These are phyloP conservation scores for Scaptomyza cyrtandrae DNA, from an alignment of 2,888 invertebrate species.

Conservation along the genomic window DNA sequence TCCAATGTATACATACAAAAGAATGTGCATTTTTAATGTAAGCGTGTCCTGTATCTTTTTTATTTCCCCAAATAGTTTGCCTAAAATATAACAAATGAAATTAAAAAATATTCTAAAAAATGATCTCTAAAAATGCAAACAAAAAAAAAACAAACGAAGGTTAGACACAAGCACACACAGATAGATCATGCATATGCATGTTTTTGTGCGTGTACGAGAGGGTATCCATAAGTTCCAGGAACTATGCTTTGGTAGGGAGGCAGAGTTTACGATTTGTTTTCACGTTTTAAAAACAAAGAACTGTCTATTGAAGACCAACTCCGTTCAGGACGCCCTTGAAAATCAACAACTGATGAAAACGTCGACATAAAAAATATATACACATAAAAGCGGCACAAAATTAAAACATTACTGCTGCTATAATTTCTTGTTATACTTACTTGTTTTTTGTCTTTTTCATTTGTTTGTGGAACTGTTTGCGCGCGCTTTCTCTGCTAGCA, in stretches of 20 bases:
- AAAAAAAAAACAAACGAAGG: constrained; percentile 38
- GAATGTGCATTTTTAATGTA: constrained; percentile 1
- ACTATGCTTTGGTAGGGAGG: too few species aligned
- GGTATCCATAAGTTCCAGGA: too few species aligned
- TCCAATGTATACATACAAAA: constrained; percentile 6
- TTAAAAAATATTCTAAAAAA: constrained; percentile 41
- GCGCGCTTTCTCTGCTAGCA: constrained; percentile 74
- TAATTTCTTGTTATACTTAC: constrained; percentile 36
- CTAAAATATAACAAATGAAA: not conserved
- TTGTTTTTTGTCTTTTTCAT: constrained; percentile 40
- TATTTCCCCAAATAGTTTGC: not conserved
- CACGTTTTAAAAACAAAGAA: too few species aligned
- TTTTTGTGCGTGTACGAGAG: not conserved
- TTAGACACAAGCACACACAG: constrained; percentile 30
- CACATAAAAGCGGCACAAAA: constrained; percentile 21
- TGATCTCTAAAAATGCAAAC: constrained; percentile 31
- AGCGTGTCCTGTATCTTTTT: constrained; percentile 1
- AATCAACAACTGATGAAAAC: too few species aligned
- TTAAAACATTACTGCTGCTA: constrained; percentile 33
- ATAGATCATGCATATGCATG: constrained; percentile 35
- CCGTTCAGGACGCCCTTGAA: too few species aligned
- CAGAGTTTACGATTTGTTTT: too few species aligned
- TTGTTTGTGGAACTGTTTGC: constrained; percentile 63
- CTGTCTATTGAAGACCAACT: too few species aligned
- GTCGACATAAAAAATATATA: too few species aligned